These are phyloP conservation scores for Chiloscyllium punctatum DNA, from an alignment of 2,797 vertebrate genomes.

Conservation along the genomic window DNA sequence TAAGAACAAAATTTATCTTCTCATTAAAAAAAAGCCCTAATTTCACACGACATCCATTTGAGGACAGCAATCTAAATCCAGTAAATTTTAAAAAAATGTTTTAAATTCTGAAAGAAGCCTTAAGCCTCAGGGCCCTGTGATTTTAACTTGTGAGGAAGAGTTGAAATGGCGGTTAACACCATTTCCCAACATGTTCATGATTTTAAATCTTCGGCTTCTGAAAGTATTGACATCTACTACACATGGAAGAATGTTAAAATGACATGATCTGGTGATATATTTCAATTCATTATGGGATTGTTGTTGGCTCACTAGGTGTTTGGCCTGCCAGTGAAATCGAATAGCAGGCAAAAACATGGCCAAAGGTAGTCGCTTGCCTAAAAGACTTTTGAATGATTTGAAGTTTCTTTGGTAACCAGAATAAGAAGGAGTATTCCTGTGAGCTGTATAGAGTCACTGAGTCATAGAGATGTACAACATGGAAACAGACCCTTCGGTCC, in stretches of 20 bases:
- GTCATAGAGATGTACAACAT: no score
- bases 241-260: neutral
- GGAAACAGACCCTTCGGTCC: no score
- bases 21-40: neutral
- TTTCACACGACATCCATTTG: neutral
- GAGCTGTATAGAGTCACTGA: no score
- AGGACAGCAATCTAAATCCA: neutral
- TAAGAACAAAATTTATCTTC: neutral
- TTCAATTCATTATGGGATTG: neutral
- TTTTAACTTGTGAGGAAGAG: neutral
- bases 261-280: neutral
- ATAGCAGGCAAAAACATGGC: no score
- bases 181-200: neutral
- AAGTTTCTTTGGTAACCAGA: neutral
- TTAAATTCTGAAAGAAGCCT: neutral
- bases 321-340: neutral
- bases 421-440: neutral
- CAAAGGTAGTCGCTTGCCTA: no score
- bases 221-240: neutral
- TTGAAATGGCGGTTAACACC: neutral
- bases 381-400: neutral
- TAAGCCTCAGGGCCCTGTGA: neutral
- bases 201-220: neutral
- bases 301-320: neutral
- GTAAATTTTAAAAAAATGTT: neutral